Conservation (phyloP, 1,140 invertebrate genomes). For the Drosophila insularis region DNA sequence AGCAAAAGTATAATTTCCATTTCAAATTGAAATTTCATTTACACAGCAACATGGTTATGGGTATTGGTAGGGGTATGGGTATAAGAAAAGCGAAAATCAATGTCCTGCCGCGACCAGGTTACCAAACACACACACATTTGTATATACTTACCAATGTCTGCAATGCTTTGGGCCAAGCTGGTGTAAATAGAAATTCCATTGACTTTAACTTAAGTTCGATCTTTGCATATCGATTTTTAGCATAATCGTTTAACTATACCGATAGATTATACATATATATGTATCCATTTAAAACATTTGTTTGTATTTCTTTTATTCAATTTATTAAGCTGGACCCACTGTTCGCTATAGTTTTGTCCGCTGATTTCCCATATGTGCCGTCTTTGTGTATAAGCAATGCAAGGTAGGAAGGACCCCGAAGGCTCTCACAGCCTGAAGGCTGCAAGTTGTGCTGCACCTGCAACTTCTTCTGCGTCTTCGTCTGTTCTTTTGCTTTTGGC, state of each 20-base stretch:
- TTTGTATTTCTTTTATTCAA: background rate
- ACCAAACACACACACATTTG: background rate
- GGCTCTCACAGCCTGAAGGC: background rate
- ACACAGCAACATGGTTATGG: slow-evolving; percentile 25
- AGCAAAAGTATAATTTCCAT: slow-evolving; percentile 58
- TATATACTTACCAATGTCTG: background rate
- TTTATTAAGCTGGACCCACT: slow-evolving; percentile 7
- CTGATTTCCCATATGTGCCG: slow-evolving; percentile 54
- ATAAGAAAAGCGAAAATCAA: slow-evolving; percentile 11
- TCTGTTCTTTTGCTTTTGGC: background rate
- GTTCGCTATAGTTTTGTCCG: slow-evolving; percentile 25
- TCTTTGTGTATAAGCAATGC: background rate
- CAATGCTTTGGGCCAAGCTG: too few relatives aligned
- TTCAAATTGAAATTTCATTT: slow-evolving; percentile 61
- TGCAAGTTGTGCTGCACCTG: slow-evolving; percentile 44
- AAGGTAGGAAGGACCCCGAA: background rate
- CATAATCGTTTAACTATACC: too few relatives aligned
- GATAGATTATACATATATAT: background rate
- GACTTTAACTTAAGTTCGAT: too few relatives aligned
- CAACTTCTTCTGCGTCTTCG: slow-evolving; percentile 25
- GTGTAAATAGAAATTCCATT: too few relatives aligned
- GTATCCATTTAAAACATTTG: background rate
- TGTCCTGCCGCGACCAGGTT: background rate
- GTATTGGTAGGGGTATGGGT: too few relatives aligned
- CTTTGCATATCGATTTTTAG: too few relatives aligned